These are phyloP conservation scores for Schizothorax lantsangensis DNA, from an alignment of 2,797 vertebrate species.

Conservation along the genomic window DNA sequence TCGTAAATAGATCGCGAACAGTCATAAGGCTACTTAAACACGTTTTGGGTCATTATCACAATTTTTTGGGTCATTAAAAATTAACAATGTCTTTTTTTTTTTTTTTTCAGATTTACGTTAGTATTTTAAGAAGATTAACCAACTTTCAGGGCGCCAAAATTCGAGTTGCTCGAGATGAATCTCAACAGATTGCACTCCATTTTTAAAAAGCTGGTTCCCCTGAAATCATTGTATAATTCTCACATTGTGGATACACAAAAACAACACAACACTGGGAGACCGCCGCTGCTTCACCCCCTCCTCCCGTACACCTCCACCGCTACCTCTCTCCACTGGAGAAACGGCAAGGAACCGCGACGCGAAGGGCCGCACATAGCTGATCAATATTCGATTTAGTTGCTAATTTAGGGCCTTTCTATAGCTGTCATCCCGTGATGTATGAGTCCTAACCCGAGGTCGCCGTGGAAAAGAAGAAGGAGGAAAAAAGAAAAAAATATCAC, in stretches of 20 bases:
- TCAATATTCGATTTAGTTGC: conserved; percentile 99
- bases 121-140: not conserved
- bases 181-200: not conserved
- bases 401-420: conserved; percentile 99
- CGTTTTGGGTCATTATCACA: not conserved
- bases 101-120: not conserved
- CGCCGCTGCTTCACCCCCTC: conserved; percentile 49
- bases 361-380: conserved; percentile 91
- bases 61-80: no score
- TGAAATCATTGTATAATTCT: not conserved
- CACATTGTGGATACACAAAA: conserved; percentile 9
- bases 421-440: conserved; percentile 99
- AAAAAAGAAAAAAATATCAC: conserved; percentile 80
- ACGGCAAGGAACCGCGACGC: conserved; percentile 86
- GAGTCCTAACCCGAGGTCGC: conserved; percentile 95
- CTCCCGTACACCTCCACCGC: conserved; percentile 63
- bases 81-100: no score
- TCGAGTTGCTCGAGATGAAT: not conserved
- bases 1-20: not conserved
- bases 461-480: conserved; percentile 84
- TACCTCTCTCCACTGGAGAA: conserved; percentile 67
- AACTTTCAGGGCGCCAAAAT: not conserved
- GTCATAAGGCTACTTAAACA: not conserved
- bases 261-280: conserved; percentile 56
- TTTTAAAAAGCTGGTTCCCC: not conserved